Base-by-base conservation (phyloP, 2,797 vertebrate species). In the Tapera naevia region DNA sequence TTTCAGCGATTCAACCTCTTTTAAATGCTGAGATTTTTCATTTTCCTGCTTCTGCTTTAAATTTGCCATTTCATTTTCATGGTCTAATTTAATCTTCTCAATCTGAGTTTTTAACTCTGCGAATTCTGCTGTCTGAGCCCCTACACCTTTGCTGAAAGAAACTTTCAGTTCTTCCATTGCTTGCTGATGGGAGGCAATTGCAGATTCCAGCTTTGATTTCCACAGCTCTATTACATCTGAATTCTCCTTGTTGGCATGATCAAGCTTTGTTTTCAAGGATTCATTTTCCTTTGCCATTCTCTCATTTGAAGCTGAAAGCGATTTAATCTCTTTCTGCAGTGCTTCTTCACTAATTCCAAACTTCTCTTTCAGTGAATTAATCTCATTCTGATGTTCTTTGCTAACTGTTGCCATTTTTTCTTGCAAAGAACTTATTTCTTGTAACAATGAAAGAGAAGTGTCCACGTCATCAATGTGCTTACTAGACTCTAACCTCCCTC, bases 91-190 rank as follows among this genome's bases (percentile, higher is more conserved):
- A 33, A 98, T 86, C 95, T 96, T 98, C 95, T 99, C 98, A 21
- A 99, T 96, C 45, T 98, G 97, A 69, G 98, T 98, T 96, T 98
- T 99, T 56, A 99, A 94, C 95, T 99, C 98, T 1, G 98, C 94
- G 6, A 99, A 98, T 86, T 99, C 98, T 10, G 98, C 97, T 0
- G 98, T 95, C 96, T 99, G 98, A 11, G 96, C 92, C 27, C 97
- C 98, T 5, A 98, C 96, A 2, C 98, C 98, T 97, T 98, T 98
- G 97, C 98, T 98, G 75, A 98, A 98, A 58, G 99, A 99, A 51
- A 97, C 92, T 94, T 99, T 99, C 58, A 99, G 97, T 69, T 99
- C 99, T 54, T 99, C 99, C 97, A 99, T 98, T 2, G 98, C 98
- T 97, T 99, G 98, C 95, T 99, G 99, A 83, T 99, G 98, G 71